Evolutionary conservation across 1,140 invertebrate genomes (phyloP), one percentile per base, ranked within the genome.

Genomic region (Ceratina australensis): DNA sequence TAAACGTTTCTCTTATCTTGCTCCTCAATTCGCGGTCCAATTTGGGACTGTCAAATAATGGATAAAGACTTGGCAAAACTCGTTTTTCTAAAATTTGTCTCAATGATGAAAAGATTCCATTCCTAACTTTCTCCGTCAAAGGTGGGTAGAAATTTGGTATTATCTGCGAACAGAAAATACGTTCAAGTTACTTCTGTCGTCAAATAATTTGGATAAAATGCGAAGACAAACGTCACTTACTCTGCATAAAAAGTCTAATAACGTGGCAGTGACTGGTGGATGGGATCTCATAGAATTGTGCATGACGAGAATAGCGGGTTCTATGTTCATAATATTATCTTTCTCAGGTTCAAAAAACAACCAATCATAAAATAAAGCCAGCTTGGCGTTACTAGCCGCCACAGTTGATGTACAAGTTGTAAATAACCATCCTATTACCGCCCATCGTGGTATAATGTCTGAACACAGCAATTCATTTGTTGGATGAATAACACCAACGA

Each of bases 271-370:
- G 75, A 99, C 98, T 56, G 96, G 96, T 57, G 98, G 97, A 94
- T 99, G 98, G 86, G 97, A 97, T 89, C 97, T 95, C 94, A 99
- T 97, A 52, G 98, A 99, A 93, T 99, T 97, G 90, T 98, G 97
- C 98, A 99, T 99, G 0, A 99, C 98, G 74, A 99, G 93, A 89
- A 99, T 99, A 13, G 97, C 98, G n/a, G 98, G 98, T 92, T 99
- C 98, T 87, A 99, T 98, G 90, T 99, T 99, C 98, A 99, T 99
- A 79, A 99, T 99, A 89, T 98, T 99, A 91, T 99, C 98, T 91
- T 97, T 97, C 69, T 97, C 96, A 42, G 97, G 95, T 89, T 99
- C 98, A 92, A 97, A 99, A 90, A 99, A 98, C 7, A 99, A 93
- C 98, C 98, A 99, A 93, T 99, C 98, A 92, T 98, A 99, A 91